phyloP scores from a whole-genome alignment of 2,797 vertebrate species.

The Lithobates pipiens region DNA sequence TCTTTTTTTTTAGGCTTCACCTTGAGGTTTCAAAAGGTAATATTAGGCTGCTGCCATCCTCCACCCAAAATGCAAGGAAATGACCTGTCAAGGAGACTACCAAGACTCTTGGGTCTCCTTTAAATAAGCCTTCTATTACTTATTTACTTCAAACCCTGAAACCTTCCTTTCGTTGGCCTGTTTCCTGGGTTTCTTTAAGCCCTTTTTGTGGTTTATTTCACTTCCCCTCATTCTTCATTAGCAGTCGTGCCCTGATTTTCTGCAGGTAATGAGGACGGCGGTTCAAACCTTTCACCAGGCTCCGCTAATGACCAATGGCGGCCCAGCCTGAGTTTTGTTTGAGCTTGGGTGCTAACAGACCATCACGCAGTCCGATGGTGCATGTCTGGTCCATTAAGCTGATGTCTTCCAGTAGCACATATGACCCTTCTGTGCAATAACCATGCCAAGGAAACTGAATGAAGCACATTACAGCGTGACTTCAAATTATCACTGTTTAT shows the following conservation, averaged over 20 bases:
- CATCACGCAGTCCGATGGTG: constrained; percentile 13
- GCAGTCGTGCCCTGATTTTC: neutral
- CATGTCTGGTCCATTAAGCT: neutral
- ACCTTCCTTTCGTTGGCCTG: too few species aligned
- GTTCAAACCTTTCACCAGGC: neutral
- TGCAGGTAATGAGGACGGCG: constrained; percentile 4
- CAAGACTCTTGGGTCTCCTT: too few species aligned
- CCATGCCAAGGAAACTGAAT: neutral
- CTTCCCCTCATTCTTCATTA: constrained; percentile 22
- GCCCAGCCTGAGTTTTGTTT: constrained; percentile 1
- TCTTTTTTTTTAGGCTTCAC: too few species aligned
- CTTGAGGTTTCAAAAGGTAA: too few species aligned
- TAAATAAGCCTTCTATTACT: too few species aligned
- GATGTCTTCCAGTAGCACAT: constrained; percentile 24
- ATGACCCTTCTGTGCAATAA: neutral
- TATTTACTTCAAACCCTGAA: too few species aligned
- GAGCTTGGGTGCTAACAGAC: constrained; percentile 30
- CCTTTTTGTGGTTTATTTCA: neutral
- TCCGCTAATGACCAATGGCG: constrained; percentile 1
- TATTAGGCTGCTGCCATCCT: too few species aligned
- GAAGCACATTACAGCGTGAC: neutral
- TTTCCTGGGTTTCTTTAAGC: too few species aligned
- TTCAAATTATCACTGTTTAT: constrained; percentile 2
- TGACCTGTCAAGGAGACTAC: too few species aligned
- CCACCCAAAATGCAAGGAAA: too few species aligned